phyloP scores from a whole-genome alignment of 2,797 vertebrate species.

The Lycodopsis pacificus region DNA sequence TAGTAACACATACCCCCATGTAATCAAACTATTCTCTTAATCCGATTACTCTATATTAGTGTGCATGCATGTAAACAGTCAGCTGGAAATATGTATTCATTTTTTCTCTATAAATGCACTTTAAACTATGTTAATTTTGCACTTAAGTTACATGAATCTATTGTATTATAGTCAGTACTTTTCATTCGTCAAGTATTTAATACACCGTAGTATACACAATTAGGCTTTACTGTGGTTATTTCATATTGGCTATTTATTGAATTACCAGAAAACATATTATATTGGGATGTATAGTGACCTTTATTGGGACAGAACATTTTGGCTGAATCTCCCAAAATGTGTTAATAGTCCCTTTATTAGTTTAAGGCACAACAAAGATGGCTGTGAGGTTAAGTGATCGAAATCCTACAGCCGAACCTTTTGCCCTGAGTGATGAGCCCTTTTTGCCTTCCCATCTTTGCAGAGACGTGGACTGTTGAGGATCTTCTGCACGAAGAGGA shows the following conservation, averaged over 20 bases:
- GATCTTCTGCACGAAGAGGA: conserved; percentile 88
- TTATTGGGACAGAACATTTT: no score
- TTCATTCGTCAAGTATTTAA: background rate
- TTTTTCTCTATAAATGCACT: background rate
- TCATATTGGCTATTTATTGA: no score
- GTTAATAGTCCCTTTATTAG: background rate
- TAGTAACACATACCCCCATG: background rate
- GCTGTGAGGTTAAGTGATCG: background rate
- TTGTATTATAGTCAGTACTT: background rate
- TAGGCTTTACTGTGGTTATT: no score
- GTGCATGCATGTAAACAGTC: background rate
- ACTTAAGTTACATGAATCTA: background rate
- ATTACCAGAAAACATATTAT: no score
- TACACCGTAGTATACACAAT: background rate
- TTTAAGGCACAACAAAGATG: background rate
- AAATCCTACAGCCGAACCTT: background rate
- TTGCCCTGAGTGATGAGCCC: background rate
- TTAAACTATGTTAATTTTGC: no score
- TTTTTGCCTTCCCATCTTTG: conserved; percentile 30
- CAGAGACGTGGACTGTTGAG: conserved; percentile 75
- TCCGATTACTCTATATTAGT: background rate
- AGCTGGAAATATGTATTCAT: background rate
- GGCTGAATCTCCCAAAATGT: background rate
- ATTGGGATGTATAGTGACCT: no score
- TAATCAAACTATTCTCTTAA: background rate